Percentiles rank a stretch among this genome's conserved stretches.
Evolutionary conservation across 2,888 invertebrate genomes (phyloP).

Genomic region (Balanococcus diminutus): DNA sequence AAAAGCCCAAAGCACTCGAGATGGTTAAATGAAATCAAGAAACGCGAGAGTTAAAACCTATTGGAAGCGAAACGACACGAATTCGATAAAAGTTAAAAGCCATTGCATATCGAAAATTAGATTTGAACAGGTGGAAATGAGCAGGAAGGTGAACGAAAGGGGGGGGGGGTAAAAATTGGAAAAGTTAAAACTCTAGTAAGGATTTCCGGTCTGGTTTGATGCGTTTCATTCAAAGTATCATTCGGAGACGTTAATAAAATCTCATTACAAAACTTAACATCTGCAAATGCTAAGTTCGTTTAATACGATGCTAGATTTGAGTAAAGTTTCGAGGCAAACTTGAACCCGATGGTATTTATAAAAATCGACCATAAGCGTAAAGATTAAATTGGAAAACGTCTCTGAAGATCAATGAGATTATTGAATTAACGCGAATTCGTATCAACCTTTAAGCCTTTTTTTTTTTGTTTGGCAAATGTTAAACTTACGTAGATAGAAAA

Average conservation of each 20-base stretch:
- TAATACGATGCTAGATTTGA: not conserved
- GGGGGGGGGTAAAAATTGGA: not conserved
- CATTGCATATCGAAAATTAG: not conserved
- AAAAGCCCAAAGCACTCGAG: not conserved
- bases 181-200: not conserved
- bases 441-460: not conserved
- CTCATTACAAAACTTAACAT: not conserved
- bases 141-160: not conserved
- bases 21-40: not conserved
- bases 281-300: too few species aligned
- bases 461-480: not conserved
- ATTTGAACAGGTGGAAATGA: not conserved
- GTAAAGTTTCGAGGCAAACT: not conserved
- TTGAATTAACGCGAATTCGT: conserved; percentile 16
- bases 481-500: not conserved
- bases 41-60: not conserved
- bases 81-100: not conserved
- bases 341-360: not conserved
- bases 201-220: not conserved
- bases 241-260: not conserved
- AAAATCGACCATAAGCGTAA: not conserved
- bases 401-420: conserved; percentile 28
- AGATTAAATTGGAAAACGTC: conserved; percentile 24
- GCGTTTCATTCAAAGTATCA: not conserved
- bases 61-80: not conserved